These are phyloP conservation scores for Orestias chungarensis DNA, from an alignment of 2,797 vertebrate species.

Conservation along the genomic window DNA sequence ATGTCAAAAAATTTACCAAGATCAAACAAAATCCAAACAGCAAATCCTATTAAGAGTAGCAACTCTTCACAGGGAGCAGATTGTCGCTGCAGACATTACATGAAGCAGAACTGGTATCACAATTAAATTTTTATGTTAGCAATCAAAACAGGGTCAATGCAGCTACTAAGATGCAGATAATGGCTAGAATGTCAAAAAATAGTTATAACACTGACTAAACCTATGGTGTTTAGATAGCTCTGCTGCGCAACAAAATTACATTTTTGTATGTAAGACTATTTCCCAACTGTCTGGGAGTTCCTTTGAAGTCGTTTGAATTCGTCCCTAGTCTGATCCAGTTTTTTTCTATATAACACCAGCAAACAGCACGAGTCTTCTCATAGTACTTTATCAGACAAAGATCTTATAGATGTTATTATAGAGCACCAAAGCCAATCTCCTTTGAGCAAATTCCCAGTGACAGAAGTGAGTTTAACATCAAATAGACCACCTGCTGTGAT, in stretches of 20 bases:
- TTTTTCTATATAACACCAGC: background rate
- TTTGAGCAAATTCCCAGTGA: background rate
- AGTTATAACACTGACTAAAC: conserved; percentile 17
- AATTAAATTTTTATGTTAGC: background rate
- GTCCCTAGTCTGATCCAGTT: background rate
- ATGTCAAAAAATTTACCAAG: background rate
- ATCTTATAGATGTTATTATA: background rate
- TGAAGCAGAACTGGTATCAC: background rate
- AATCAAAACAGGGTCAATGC: background rate
- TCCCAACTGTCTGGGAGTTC: conserved; percentile 15
- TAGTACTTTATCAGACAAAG: background rate
- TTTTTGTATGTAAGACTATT: conserved; percentile 34
- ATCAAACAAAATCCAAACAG: background rate
- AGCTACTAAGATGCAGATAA: background rate
- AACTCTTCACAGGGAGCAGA: background rate
- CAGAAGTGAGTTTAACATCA: background rate
- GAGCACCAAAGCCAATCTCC: background rate
- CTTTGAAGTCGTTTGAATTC: background rate
- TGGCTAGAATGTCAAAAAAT: background rate
- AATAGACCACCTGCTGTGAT: conserved; percentile 11
- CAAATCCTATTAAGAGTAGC: too few species aligned
- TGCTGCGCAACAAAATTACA: background rate
- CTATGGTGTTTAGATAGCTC: background rate
- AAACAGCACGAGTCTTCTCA: conserved; percentile 1
- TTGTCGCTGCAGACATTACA: background rate